phyloP scores from a whole-genome alignment of 2,888 invertebrate genomes.

The Luperina nickerlii region DNA sequence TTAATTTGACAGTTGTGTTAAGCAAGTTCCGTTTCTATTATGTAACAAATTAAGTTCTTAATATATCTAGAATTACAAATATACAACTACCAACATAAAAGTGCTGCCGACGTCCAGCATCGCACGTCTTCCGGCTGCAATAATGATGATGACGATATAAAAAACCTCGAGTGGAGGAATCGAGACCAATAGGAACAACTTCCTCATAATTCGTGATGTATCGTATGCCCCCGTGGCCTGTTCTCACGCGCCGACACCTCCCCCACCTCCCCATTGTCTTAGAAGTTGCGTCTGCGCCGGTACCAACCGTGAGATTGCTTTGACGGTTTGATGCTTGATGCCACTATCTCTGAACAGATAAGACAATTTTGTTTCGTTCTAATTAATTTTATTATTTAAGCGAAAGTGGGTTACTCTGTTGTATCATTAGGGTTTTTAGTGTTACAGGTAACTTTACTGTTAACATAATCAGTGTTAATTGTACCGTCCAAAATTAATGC shows the following conservation, averaged over 20 bases:
- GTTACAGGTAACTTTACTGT: conserved; percentile 50
- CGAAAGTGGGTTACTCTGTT: conserved; percentile 64
- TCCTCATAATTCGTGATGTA: conserved; percentile 70
- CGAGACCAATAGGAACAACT: conserved; percentile 64
- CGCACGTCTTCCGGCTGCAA: conserved; percentile 31
- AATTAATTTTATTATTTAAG: conserved; percentile 69
- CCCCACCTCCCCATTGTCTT: conserved; percentile 65
- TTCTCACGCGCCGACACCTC: conserved; percentile 71
- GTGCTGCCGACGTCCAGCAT: neutral
- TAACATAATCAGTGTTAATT: conserved; percentile 39
- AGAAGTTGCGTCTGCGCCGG: conserved; percentile 64
- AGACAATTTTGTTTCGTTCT: conserved; percentile 70
- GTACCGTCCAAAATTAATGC: conserved; percentile 26
- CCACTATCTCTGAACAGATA: conserved; percentile 64
- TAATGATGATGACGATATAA: conserved; percentile 53
- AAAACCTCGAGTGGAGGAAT: conserved; percentile 45
- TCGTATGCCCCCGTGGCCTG: conserved; percentile 75
- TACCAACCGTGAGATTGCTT: conserved; percentile 69
- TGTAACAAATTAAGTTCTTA: conserved; percentile 26
- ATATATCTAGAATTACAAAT: conserved; percentile 9
- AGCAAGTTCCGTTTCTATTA: conserved; percentile 20
- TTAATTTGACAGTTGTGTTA: conserved; percentile 13
- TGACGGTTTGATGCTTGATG: conserved; percentile 64
- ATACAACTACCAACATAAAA: conserved; percentile 1
- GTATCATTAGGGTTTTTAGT: conserved; percentile 56